Evolutionary conservation across 2,888 invertebrate genomes (phyloP).

Genomic region (Polietes domitor): DNA sequence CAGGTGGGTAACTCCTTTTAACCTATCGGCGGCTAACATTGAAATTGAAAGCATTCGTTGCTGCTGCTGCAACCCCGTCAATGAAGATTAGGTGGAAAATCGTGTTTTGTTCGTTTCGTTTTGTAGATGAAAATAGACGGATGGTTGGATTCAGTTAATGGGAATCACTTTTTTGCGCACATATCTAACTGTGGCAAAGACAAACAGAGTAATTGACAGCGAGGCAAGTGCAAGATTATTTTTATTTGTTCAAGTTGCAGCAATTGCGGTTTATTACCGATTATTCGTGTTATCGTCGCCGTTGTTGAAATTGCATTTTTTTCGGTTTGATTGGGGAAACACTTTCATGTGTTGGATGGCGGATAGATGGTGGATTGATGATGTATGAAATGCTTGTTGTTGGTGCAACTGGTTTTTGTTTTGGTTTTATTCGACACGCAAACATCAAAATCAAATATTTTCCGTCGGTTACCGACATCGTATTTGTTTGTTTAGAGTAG

Average conservation of each 20-base stretch:
- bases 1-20: constrained; percentile 8
- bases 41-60: background rate
- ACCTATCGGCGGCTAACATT: constrained; percentile 1
- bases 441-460: constrained; percentile 27
- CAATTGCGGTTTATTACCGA: constrained; percentile 44
- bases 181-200: background rate
- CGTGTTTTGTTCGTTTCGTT: constrained; percentile 8
- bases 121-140: background rate
- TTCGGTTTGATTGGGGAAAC: constrained; percentile 57
- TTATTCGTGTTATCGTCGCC: constrained; percentile 26
- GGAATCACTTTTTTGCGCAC: background rate
- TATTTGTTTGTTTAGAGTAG: background rate
- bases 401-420: constrained; percentile 16
- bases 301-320: background rate
- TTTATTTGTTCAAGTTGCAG: constrained; percentile 14
- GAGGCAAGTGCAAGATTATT: background rate
- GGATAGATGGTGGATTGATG: background rate
- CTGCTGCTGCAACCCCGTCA: background rate
- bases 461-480: background rate
- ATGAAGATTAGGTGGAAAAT: constrained; percentile 23
- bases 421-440: constrained; percentile 46
- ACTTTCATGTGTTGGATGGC: constrained; percentile 40
- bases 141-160: constrained; percentile 2
- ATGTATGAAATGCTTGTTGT: constrained; percentile 28
- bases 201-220: background rate